Evolutionary conservation across 2,888 invertebrate species (phyloP).

Genomic region (Nomada lathburiana): DNA sequence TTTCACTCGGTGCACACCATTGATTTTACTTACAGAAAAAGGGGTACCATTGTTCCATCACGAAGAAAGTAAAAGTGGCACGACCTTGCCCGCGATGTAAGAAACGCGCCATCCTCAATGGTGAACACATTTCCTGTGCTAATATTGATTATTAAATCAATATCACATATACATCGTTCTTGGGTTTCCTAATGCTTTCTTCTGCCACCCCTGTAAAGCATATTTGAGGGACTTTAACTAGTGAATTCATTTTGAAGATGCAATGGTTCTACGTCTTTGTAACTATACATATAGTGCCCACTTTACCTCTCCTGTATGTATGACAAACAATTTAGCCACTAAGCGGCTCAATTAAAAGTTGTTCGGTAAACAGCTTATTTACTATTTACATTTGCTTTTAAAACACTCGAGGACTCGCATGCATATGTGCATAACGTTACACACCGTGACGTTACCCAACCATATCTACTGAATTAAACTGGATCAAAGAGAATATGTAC

Average conservation of each 20-base stretch:
- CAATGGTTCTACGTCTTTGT: too few species aligned
- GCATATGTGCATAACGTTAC: too few species aligned
- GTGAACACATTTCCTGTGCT: neutral
- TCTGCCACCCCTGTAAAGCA: too few species aligned
- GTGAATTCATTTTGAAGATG: too few species aligned
- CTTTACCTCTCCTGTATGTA: too few species aligned
- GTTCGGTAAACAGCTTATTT: too few species aligned
- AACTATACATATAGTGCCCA: too few species aligned
- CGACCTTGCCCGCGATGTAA: slow-evolving; percentile 1
- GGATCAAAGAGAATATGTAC: neutral
- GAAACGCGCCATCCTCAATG: neutral
- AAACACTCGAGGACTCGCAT: too few species aligned
- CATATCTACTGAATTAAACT: slow-evolving; percentile 7
- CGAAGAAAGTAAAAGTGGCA: slow-evolving; percentile 23
- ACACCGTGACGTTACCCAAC: slow-evolving; percentile 6
- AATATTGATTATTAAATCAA: neutral
- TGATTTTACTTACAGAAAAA: slow-evolving; percentile 1
- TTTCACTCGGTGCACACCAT: neutral
- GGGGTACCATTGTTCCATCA: slow-evolving; percentile 10
- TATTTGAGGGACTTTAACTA: too few species aligned
- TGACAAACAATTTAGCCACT: too few species aligned
- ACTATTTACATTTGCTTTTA: too few species aligned
- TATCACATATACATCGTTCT: neutral
- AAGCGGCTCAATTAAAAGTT: too few species aligned
- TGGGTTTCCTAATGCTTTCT: neutral